phyloP scores from a whole-genome alignment of 2,113 vertebrate species.

The Pelecanus crispus region DNA sequence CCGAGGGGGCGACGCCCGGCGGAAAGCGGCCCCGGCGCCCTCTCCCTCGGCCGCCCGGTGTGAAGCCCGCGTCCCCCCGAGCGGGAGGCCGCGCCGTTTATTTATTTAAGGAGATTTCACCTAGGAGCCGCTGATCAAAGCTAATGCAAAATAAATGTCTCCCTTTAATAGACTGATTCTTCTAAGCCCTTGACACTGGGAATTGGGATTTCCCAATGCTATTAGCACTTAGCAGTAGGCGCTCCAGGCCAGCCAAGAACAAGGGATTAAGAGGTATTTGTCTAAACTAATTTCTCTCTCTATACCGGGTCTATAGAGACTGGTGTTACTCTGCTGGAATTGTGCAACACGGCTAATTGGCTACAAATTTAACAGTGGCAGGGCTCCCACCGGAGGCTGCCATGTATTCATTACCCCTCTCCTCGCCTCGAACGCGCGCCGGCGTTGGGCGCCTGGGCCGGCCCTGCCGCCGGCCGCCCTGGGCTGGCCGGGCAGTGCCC shows the following conservation, averaged over 20 bases:
- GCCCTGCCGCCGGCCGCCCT: neutral
- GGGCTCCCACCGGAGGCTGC: conserved; percentile 63
- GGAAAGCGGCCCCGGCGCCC: neutral
- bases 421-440: neutral
- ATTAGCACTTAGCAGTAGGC: conserved; percentile 77
- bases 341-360: conserved; percentile 81
- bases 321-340: conserved; percentile 77
- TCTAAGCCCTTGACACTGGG: conserved; percentile 76
- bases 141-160: conserved; percentile 72
- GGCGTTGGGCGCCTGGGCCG: neutral
- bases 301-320: conserved; percentile 75
- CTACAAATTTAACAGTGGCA: conserved; percentile 78
- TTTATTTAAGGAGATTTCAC: conserved; percentile 67
- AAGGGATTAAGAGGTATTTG: conserved; percentile 81
- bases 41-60: neutral
- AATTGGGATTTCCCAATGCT: conserved; percentile 77
- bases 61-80: neutral
- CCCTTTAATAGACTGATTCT: conserved; percentile 68
- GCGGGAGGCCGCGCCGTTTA: conserved; percentile 22
- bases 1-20: neutral
- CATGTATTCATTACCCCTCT: conserved; percentile 3
- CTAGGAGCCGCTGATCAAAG: conserved; percentile 69
- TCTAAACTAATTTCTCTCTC: conserved; percentile 80
- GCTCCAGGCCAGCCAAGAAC: conserved; percentile 73
- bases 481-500: neutral